phyloP scores from a whole-genome alignment of 2,113 vertebrate species.

The Crotalus helleri region DNA sequence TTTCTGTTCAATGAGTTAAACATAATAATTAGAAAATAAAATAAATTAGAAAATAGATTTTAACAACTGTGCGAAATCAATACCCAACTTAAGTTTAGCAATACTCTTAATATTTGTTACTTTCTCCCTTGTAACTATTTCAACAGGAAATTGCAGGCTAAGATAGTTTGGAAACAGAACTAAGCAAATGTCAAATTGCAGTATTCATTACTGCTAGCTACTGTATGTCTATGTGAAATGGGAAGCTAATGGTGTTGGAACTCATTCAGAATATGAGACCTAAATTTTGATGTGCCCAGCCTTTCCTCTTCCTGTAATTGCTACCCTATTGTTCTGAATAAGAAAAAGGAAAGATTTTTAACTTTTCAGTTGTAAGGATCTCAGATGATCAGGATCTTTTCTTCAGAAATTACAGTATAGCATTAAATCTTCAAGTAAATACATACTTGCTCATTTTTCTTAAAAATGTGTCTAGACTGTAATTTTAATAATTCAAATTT shows the following conservation, averaged over 20 bases:
- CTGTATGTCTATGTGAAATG: not conserved
- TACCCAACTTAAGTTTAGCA: not conserved
- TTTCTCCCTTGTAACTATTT: not conserved
- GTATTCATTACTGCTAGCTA: not conserved
- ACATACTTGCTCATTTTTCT: not conserved
- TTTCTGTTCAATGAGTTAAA: not conserved
- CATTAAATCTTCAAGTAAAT: not conserved
- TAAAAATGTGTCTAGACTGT: not conserved
- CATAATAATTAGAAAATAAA: not conserved
- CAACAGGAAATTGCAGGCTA: not conserved
- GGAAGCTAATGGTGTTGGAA: not conserved
- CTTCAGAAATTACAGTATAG: not conserved
- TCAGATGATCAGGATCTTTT: not conserved
- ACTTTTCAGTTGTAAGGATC: not conserved
- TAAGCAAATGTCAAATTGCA: not conserved
- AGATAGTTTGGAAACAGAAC: not conserved
- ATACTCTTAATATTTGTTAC: not conserved
- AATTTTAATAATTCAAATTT: not conserved
- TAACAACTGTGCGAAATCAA: not conserved
- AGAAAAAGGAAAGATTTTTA: not conserved
- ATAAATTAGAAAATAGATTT: not conserved
- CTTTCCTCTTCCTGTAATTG: not conserved
- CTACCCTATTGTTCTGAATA: too few relatives aligned
- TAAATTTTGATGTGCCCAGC: not conserved
- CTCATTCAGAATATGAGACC: conserved; percentile 3